phyloP scores from a whole-genome alignment of 2,888 invertebrate species.

The Lithophane leautieri region DNA sequence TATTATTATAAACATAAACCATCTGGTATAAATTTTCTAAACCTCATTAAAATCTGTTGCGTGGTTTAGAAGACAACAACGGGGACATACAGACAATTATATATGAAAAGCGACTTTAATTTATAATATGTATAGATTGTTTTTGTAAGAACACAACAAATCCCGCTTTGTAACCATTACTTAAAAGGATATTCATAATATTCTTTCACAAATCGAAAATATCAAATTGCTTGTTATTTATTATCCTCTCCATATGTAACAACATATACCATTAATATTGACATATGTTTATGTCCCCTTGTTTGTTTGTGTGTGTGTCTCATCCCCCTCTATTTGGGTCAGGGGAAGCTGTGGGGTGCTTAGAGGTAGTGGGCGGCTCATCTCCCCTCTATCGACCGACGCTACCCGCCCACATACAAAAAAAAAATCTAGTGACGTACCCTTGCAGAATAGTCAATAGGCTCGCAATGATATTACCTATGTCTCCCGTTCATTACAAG shows the following conservation, averaged over 20 bases:
- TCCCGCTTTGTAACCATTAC: slow-evolving; percentile 1
- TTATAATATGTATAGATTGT: background rate
- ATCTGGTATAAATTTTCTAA: too few relatives aligned
- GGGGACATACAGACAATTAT: too few relatives aligned
- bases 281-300: slow-evolving; percentile 44
- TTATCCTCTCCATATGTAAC: slow-evolving; percentile 34
- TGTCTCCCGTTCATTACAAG: slow-evolving; percentile 9
- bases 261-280: slow-evolving; percentile 47
- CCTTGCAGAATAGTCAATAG: slow-evolving; percentile 45
- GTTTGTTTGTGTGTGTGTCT: slow-evolving; percentile 73
- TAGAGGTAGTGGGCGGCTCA: slow-evolving; percentile 75
- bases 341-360: slow-evolving; percentile 81
- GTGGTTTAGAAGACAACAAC: too few relatives aligned
- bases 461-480: slow-evolving; percentile 18
- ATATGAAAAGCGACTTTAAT: too few relatives aligned
- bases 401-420: slow-evolving; percentile 72
- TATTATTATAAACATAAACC: too few relatives aligned
- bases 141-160: slow-evolving; percentile 16
- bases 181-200: slow-evolving; percentile 30
- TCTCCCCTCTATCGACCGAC: slow-evolving; percentile 83
- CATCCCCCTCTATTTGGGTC: slow-evolving; percentile 83
- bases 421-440: slow-evolving; percentile 69
- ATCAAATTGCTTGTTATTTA: slow-evolving; percentile 48
- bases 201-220: slow-evolving; percentile 15
- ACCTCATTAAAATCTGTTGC: too few relatives aligned